phyloP scores from a whole-genome alignment of 2,888 invertebrate genomes.

The Aplocera efformata region DNA sequence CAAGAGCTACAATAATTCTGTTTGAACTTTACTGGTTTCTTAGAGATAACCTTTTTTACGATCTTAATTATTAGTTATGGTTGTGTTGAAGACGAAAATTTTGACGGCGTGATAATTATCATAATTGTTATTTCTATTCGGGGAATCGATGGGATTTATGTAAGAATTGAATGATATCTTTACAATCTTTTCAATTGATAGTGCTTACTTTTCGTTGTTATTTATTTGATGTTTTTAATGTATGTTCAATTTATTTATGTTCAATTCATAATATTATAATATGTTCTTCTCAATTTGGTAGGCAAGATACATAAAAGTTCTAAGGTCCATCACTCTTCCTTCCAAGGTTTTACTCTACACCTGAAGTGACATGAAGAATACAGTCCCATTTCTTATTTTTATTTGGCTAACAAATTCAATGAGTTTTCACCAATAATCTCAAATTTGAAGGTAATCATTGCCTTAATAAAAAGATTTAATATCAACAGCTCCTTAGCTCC shows the following conservation, averaged over 20 bases:
- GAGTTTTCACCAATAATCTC: no score
- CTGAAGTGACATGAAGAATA: no score
- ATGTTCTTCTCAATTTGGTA: no score
- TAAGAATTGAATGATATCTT: conserved; percentile 17
- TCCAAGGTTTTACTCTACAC: no score
- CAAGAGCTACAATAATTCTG: conserved; percentile 64
- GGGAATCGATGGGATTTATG: conserved; percentile 45
- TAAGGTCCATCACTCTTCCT: no score
- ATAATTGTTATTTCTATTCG: conserved; percentile 64
- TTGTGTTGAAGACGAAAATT: conserved; percentile 50
- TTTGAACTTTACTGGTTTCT: conserved; percentile 70
- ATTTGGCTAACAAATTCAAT: no score
- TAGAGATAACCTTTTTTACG: conserved; percentile 66
- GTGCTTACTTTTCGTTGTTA: background rate
- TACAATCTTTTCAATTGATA: conserved; percentile 3
- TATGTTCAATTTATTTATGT: background rate
- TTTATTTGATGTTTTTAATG: background rate
- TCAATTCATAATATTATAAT: no score
- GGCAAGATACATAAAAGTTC: no score
- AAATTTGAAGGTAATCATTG: no score
- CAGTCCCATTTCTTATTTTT: no score
- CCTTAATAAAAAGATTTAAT: no score
- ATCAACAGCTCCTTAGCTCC: no score
- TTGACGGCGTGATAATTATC: conserved; percentile 67
- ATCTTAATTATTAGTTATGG: conserved; percentile 69